Conservation (phyloP, 2,888 invertebrate species). For the Elysia crispata region DNA sequence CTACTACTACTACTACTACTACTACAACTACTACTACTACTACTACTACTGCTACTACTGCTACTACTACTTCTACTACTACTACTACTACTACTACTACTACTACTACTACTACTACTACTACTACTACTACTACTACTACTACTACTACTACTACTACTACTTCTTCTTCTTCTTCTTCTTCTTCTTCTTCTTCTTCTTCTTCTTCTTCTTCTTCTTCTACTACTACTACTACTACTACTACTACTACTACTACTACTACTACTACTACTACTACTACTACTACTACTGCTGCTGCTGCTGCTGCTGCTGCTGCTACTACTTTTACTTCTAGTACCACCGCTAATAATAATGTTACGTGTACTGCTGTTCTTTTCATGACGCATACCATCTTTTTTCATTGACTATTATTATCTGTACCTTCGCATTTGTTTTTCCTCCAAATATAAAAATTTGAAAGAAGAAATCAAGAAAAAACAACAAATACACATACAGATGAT, state of each 20-base stretch:
- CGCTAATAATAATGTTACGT: too few species aligned
- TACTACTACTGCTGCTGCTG: constrained; percentile 12
- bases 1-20: constrained; percentile 33
- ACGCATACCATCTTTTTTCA: too few species aligned
- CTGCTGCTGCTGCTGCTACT: neutral
- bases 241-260: neutral
- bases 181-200: neutral
- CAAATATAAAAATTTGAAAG: too few species aligned
- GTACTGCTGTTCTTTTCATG: too few species aligned
- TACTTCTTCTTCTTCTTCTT: neutral
- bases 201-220: neutral
- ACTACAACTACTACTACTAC: constrained; percentile 32
- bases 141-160: neutral
- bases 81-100: neutral
- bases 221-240: constrained; percentile 16
- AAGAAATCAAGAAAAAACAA: too few species aligned
- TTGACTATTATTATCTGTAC: too few species aligned
- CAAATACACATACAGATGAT: too few species aligned
- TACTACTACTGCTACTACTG: neutral
- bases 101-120: constrained; percentile 22
- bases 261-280: constrained; percentile 15
- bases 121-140: neutral
- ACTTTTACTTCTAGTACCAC: neutral
- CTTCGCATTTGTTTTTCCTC: too few species aligned
- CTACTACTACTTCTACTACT: neutral